Base-by-base conservation (phyloP, 2,888 invertebrate species). In the Artemia sp. region DNA sequence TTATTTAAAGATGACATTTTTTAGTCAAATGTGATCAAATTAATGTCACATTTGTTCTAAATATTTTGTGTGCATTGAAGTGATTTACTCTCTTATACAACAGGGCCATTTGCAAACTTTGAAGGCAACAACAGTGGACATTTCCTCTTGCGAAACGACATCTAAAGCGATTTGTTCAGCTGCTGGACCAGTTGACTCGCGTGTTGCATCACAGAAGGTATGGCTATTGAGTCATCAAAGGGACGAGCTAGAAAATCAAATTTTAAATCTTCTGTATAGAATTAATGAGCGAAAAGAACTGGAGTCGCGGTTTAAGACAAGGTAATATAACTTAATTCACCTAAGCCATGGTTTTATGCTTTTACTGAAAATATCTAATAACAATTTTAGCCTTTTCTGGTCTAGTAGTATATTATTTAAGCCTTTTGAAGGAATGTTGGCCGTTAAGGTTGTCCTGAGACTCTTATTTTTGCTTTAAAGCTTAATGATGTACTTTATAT, bases 121-220 rank as follows among this genome's bases (percentile, higher is more conserved):
- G 69, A 79, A 80, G 9, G 82, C 81, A 71, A 80, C 84, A 68
- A 83, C 83, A 66, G 81, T 81, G 51, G 85, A 86, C 70, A 80
- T 90, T 50, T 89, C 90, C 77, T 81, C 84, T 52, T 80, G 90
- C 0, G 86, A 85, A 66, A 84, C 86, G 0, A 85, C 85, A 51
- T 87, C 89, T 74, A 90, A 91, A 77, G 87, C 90, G 77, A 80
- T 92, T 5, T 89, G 90, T 75, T 90, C 91, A 76, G 89, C 88
- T 74, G 82, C 92, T 8, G 89, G 89, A 77, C 89, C 90, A 0
- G 84, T 86, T 67, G 92, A 92, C 76, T 86, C 90, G 78, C 88
- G 90, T 76, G 81, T 85, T 12, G 84, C 91, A 68, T 85, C 86
- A 74, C 91, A 91, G 76, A 84, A 85, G 73, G 83, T 87, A 72